A percentile compares a stretch with the other conserved stretches of the same genome.
These are phyloP conservation scores for Hylaeus anthracinus DNA, from an alignment of 1,140 invertebrate genomes.

Conservation along the genomic window DNA sequence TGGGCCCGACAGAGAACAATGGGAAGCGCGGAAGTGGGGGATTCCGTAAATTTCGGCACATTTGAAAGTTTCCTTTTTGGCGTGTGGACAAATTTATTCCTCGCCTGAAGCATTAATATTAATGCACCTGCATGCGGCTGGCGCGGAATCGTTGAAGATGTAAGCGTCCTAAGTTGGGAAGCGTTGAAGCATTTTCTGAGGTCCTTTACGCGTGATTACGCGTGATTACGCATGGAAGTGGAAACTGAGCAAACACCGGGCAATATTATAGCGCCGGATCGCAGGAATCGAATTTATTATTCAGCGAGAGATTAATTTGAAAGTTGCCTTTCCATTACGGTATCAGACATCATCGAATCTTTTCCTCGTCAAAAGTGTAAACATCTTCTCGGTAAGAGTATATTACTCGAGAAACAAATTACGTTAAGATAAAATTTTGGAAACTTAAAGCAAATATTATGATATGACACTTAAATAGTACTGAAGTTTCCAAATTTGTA, in stretches of 20 bases:
- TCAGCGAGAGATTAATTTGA: slow-evolving; percentile 11
- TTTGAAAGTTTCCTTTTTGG: slow-evolving; percentile 3
- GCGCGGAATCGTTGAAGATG: not conserved
- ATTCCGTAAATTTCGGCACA: slow-evolving; percentile 9
- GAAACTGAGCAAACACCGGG: slow-evolving; percentile 16
- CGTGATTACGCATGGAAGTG: slow-evolving; percentile 19
- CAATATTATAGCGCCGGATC: not conserved
- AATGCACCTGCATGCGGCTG: slow-evolving; percentile 10
- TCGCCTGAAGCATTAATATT: slow-evolving; percentile 27
- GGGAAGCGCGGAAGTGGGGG: not conserved
- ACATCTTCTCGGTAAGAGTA: too few species aligned
- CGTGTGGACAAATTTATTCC: not conserved
- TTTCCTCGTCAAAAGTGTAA: too few species aligned
- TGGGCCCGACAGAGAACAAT: not conserved
- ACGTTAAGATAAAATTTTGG: too few species aligned
- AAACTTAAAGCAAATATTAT: too few species aligned
- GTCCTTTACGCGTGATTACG: slow-evolving; percentile 37
- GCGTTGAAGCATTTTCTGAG: slow-evolving; percentile 27
- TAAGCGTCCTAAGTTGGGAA: not conserved
- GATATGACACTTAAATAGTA: too few species aligned
- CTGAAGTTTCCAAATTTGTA: too few species aligned
- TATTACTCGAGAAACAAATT: too few species aligned
- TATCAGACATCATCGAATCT: too few species aligned
- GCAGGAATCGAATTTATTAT: slow-evolving; percentile 4
- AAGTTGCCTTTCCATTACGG: too few species aligned